These are phyloP conservation scores for Nylanderia fulva DNA, from an alignment of 1,140 invertebrate species.

Conservation along the genomic window DNA sequence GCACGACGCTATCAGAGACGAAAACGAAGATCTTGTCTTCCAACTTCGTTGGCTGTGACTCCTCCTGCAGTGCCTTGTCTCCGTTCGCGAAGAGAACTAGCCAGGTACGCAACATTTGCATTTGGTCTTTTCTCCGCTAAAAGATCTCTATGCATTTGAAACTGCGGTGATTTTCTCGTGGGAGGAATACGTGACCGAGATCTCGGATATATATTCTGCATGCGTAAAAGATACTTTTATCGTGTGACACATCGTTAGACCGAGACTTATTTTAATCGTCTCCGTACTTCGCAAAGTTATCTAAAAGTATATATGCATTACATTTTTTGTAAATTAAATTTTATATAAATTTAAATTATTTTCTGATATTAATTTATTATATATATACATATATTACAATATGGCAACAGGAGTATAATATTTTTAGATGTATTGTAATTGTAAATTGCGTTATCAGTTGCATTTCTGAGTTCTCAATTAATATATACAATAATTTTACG, in stretches of 20 bases:
- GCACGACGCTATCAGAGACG: conserved; percentile 45
- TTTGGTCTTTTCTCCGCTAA: neutral
- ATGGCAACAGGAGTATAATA: neutral
- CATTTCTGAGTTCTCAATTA: neutral
- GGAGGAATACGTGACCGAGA: conserved; percentile 16
- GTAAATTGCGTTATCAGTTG: neutral
- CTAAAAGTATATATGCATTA: neutral
- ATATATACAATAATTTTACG: neutral
- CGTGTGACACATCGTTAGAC: neutral
- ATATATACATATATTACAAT: neutral
- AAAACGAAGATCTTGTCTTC: conserved; percentile 33
- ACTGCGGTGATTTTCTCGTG: neutral
- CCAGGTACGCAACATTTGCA: conserved; percentile 18
- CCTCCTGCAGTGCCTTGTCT: neutral
- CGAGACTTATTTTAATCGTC: conserved; percentile 7
- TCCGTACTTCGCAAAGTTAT: neutral
- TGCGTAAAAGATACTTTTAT: neutral
- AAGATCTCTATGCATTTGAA: conserved; percentile 14
- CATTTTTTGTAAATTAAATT: neutral
- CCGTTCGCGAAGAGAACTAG: neutral
- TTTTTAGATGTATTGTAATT: neutral
- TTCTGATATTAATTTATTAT: conserved; percentile 1
- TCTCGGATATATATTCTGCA: neutral
- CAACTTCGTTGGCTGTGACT: neutral
- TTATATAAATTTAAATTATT: neutral